Conservation (phyloP, 2,113 vertebrate species). For the Poeciliopsis turrubarensis region DNA sequence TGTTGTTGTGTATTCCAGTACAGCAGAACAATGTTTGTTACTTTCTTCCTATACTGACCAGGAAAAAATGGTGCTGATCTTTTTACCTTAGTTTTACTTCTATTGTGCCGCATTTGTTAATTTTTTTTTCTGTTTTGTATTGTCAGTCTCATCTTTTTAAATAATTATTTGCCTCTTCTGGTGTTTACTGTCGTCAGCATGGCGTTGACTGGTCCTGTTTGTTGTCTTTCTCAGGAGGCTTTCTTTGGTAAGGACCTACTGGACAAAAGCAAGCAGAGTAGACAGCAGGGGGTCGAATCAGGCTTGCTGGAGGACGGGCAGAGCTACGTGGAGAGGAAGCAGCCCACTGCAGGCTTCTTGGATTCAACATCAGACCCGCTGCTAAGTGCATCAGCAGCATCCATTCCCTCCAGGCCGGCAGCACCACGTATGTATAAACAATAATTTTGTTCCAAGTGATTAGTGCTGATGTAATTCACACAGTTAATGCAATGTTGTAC, state of each 20-base stretch:
- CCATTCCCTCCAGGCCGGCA: conserved; percentile 81
- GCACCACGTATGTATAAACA: conserved; percentile 81
- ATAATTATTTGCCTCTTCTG: not conserved
- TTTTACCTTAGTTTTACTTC: not conserved
- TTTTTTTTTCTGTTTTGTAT: not conserved
- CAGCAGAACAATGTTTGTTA: too few relatives aligned
- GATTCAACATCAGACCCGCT: conserved; percentile 86
- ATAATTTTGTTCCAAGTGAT: not conserved
- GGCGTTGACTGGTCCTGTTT: conserved; percentile 41
- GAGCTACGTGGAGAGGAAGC: conserved; percentile 82
- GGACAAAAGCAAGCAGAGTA: conserved; percentile 93
- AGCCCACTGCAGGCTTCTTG: conserved; percentile 78
- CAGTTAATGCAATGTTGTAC: not conserved
- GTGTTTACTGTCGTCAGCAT: not conserved
- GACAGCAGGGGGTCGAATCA: conserved; percentile 82
- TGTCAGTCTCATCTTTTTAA: not conserved
- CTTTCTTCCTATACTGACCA: too few relatives aligned
- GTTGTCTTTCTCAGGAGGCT: conserved; percentile 85
- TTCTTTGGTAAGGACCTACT: conserved; percentile 97
- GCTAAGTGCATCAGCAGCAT: conserved; percentile 80
- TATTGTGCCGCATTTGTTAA: not conserved
- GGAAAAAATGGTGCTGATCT: too few relatives aligned
- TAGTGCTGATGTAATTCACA: not conserved
- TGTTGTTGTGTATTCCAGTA: too few relatives aligned
- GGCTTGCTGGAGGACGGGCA: conserved; percentile 85